These are phyloP conservation scores for Benthosema pterotum DNA, from an alignment of 2,797 vertebrate species.

Conservation along the genomic window DNA sequence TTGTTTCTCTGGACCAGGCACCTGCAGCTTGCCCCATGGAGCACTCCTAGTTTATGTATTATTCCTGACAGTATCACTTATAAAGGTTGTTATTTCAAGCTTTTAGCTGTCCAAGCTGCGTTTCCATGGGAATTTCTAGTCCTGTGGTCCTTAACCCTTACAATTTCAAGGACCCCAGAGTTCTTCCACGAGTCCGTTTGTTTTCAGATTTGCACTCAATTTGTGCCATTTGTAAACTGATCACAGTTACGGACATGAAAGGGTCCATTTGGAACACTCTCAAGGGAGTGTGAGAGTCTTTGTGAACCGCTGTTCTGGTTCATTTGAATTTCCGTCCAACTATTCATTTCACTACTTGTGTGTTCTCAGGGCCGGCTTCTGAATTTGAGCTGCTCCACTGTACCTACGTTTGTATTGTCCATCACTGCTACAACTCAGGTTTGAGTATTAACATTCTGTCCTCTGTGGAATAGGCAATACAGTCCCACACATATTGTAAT, in stretches of 20 bases:
- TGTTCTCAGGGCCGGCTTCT: constrained; percentile 90
- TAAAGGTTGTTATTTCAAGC: constrained; percentile 1
- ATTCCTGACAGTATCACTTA: background rate
- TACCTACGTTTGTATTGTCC: constrained; percentile 97
- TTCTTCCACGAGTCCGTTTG: too few relatives aligned
- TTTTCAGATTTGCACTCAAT: too few relatives aligned
- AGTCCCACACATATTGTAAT: too few relatives aligned
- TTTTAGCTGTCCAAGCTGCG: background rate
- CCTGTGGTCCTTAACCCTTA: background rate
- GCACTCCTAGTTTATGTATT: constrained; percentile 7
- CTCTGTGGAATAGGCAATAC: background rate
- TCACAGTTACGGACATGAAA: too few relatives aligned
- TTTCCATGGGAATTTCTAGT: background rate
- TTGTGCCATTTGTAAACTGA: too few relatives aligned
- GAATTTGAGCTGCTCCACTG: constrained; percentile 97
- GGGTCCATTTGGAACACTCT: too few relatives aligned
- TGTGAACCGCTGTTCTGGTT: too few relatives aligned
- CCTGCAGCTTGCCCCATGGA: background rate
- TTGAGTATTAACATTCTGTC: constrained; percentile 17
- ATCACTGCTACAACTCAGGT: constrained; percentile 99
- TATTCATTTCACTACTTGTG: background rate
- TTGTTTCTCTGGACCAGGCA: background rate
- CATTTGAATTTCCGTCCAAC: background rate
- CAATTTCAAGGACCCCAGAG: too few relatives aligned
- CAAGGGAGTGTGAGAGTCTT: too few relatives aligned